Conservation (phyloP, 2,888 invertebrate species). For the Stegophylla sp. region DNA sequence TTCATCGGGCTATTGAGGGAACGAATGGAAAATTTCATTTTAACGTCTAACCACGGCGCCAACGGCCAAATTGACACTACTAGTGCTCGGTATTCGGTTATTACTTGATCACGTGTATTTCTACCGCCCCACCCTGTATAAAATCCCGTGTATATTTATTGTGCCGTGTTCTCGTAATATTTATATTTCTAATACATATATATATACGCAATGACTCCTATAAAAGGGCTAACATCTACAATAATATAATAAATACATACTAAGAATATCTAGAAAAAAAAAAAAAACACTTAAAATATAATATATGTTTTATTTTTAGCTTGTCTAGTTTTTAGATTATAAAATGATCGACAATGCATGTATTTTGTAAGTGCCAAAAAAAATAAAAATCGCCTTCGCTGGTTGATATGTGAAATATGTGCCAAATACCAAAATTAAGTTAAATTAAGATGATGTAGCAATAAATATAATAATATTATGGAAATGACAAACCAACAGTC, state of each 20-base stretch:
- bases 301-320: conserved; percentile 3
- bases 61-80: no score
- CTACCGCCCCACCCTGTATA: conserved; percentile 34
- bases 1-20: neutral
- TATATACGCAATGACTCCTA: neutral
- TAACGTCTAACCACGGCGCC: neutral
- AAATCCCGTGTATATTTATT: neutral
- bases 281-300: no score
- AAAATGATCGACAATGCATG: neutral
- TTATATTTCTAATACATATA: neutral
- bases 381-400: neutral
- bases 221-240: neutral
- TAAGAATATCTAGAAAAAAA: neutral
- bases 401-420: conserved; percentile 34
- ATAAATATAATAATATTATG: conserved; percentile 29
- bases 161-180: neutral
- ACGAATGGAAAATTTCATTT: neutral
- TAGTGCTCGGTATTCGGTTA: neutral
- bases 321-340: conserved; percentile 7
- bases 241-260: neutral
- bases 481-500: neutral
- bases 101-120: neutral
- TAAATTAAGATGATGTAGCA: conserved; percentile 22
- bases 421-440: conserved; percentile 23
- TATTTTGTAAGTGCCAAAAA: conserved; percentile 21